Evolutionary conservation across 2,888 invertebrate species (phyloP), one percentile per base, ranked within the genome.

Genomic region (Pterostichus niger): DNA sequence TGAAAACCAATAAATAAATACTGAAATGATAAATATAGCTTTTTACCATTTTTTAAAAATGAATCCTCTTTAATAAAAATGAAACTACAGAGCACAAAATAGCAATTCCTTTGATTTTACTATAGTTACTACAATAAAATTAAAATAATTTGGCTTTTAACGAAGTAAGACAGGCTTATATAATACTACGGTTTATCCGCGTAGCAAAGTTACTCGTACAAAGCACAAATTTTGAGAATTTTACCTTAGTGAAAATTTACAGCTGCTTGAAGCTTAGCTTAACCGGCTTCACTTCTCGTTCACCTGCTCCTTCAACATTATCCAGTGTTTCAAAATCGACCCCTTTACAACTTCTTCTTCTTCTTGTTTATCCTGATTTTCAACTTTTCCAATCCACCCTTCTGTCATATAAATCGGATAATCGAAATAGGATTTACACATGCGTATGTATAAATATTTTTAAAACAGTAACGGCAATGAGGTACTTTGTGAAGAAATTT

Each of bases 241-340:
- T 71, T 71, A 71, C 44, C 17, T 71, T 31, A 56, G 68, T 15
- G 40, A 44, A 44, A 56, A 71, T 71, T 44, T 44, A 71, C 68
- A 71, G 15, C 44, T 71, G 68, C 31, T 44, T 71, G 64, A 40
- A 71, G 68, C 68, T 71, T 71, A 44, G 44, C 68, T 71, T 15
- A 44, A 40, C 68, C 64, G 35, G 64, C 64, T 35, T 64, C n/a
- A n/a, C 33, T 17, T 64, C 64, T 64, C 17, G 68, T 44, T 71
- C 64, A 64, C 68, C 68, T 71, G 68, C 44, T 71, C 31, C 40
- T 17, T 71, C 68, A 71, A 40, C 44, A 40, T 44, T 71, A 71
- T 71, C 68, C 68, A 71, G 40, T 71, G 68, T 71, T 71, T 71
- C 68, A 71, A 44, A 40, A 71, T 71, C 68, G 68, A 71, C 68